These are phyloP conservation scores for Drosophila azteca DNA, from an alignment of 1,140 invertebrate genomes.

Conservation along the genomic window DNA sequence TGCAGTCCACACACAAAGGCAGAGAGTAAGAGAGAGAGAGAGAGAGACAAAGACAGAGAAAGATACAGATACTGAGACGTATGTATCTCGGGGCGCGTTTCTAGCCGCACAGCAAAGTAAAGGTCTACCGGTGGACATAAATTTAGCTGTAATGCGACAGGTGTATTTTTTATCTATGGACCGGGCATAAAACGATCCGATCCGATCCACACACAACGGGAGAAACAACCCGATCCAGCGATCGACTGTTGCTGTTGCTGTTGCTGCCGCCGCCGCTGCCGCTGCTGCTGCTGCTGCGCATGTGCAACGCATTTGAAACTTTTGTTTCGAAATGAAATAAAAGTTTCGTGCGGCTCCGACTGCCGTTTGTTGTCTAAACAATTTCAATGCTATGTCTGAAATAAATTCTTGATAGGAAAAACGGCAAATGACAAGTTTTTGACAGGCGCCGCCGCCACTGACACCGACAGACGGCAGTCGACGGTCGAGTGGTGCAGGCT, in stretches of 20 bases:
- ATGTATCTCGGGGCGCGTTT: slow-evolving; percentile 63
- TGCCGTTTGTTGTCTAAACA: slow-evolving; percentile 39
- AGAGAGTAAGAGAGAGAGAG: neutral
- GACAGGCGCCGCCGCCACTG: slow-evolving; percentile 52
- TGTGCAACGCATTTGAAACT: slow-evolving; percentile 74
- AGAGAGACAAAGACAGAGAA: slow-evolving; percentile 8
- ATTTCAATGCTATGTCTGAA: slow-evolving; percentile 71
- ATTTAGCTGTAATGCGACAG: slow-evolving; percentile 83
- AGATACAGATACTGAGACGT: slow-evolving; percentile 7
- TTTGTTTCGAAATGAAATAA: slow-evolving; percentile 71
- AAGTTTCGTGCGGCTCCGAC: slow-evolving; percentile 28
- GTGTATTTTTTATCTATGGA: slow-evolving; percentile 83
- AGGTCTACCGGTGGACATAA: slow-evolving; percentile 83
- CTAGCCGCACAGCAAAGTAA: slow-evolving; percentile 76
- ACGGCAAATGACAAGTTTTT: slow-evolving; percentile 57
- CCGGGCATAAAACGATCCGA: slow-evolving; percentile 66
- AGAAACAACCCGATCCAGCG: slow-evolving; percentile 9
- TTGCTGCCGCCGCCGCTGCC: slow-evolving; percentile 21
- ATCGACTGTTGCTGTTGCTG: slow-evolving; percentile 24
- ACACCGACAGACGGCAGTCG: slow-evolving; percentile 21
- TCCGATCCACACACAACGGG: too few species aligned
- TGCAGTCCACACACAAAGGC: slow-evolving; percentile 62
- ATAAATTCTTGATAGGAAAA: slow-evolving; percentile 73
- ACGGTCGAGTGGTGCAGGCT: slow-evolving; percentile 19
- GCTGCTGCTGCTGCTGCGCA: slow-evolving; percentile 51